A percentile compares a stretch with the other conserved stretches of the same genome.
Evolutionary conservation across 2,888 invertebrate genomes (phyloP).

Genomic region (Andrena trimmerana): DNA sequence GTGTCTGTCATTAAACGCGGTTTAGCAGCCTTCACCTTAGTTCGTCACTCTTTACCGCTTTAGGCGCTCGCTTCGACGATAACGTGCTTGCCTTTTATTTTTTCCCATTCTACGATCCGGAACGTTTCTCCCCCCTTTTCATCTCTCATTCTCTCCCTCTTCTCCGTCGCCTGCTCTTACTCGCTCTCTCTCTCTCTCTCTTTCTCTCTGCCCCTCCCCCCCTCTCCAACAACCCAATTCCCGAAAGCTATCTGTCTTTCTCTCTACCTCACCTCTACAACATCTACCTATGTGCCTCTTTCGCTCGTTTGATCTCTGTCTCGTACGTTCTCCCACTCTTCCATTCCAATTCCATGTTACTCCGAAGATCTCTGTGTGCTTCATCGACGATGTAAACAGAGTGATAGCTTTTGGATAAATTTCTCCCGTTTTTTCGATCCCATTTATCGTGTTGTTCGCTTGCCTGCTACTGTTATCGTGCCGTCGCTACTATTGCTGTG

Average conservation of each 20-base stretch:
- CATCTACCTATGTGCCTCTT: constrained; percentile 20
- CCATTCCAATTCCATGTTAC: constrained; percentile 25
- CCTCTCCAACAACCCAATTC: not conserved
- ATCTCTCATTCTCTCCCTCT: not conserved
- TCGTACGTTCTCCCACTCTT: constrained; percentile 29
- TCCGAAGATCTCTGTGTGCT: constrained; percentile 46
- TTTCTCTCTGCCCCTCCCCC: not conserved
- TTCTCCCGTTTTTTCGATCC: not conserved
- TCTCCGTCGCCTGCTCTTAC: not conserved
- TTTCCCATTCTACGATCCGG: constrained; percentile 54
- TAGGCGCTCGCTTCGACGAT: constrained; percentile 57
- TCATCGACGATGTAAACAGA: constrained; percentile 59
- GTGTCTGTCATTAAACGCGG: constrained; percentile 58
- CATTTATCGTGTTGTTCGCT: not conserved
- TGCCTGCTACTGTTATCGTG: constrained; percentile 9
- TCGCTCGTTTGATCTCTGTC: not conserved
- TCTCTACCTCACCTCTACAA: constrained; percentile 23
- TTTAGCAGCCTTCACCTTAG: constrained; percentile 39
- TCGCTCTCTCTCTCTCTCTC: constrained; percentile 3
- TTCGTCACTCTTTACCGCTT: constrained; percentile 56
- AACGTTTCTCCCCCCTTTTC: constrained; percentile 45
- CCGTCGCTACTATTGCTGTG: constrained; percentile 4
- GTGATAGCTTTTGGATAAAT: constrained; percentile 45
- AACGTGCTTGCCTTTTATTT: constrained; percentile 61
- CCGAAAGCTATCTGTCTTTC: constrained; percentile 4